Evolutionary conservation across 2,888 invertebrate genomes (phyloP), one percentile per base, ranked within the genome.

Genomic region (Diploptera punctata): DNA sequence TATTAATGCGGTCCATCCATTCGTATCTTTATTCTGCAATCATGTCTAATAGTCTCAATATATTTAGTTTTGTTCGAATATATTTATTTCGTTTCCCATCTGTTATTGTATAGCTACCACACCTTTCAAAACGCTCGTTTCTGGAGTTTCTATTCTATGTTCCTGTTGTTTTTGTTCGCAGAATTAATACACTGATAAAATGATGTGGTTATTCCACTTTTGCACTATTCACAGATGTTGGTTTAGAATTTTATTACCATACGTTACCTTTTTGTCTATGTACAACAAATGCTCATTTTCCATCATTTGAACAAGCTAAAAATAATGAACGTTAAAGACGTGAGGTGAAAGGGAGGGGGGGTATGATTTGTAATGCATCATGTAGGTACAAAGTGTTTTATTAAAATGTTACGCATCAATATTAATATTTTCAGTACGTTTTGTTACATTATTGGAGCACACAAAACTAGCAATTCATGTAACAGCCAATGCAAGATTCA

Each of bases 381-480:
- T 7, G 5, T n/a, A 29, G 2, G 1, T 16, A 57, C 31, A 57
- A 57, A 57, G 57, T 57, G 31, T 31, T 21, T 57, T 57, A 57
- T 57, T 57, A 57, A 57, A 57, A 57, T 29, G 57, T 57, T 57
- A 29, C n/a, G 57, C 57, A 16, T 57, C 57, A n/a, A 57, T 29
- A 29, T 57, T 57, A 57, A 57, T 57, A 57, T 29, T 57, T 29
- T 19, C 57, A 29, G 57, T n/a, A 57, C 26, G 13, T 16, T 31
- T 57, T 57, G 57, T 31, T 29, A 24, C 26, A 13, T n/a, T 31
- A 31, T 24, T 57, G 57, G n/a, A n/a, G n/a, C 29, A 13, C 29
- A 10, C n/a, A 57, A 16, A 16, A 1, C 16, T 16, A 52, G 7
- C 26, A 26, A n/a, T 31, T 13, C 2, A 29, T 16, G 4, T 57